Base-by-base conservation (phyloP, 2,888 invertebrate genomes). In the Osedax frankpressi region DNA sequence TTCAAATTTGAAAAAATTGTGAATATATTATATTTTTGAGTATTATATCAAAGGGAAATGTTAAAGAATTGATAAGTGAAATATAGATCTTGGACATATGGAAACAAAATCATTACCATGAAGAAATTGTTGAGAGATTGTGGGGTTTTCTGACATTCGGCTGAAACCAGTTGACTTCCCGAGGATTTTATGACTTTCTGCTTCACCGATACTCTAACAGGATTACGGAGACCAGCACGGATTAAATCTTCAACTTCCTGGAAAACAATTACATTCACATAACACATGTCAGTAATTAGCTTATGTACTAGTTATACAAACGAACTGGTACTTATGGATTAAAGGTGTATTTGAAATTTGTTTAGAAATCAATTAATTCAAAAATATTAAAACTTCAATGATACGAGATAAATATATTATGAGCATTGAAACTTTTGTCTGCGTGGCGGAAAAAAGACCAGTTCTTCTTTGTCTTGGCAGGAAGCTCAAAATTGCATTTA, bases 381-480 rank as follows among this genome's bases (percentile, higher is more conserved):
- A 59, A 19, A 59, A 14, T 59, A 14, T 59, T 19, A 14, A 19
- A 14, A 19, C 59, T 14, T 59, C 59, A 14, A 14, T 14, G 59
- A 59, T 59, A 19, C 14, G 14, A 19, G 14, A 14, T 14, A 19
- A 19, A 59, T 14, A 19, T 59, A 19, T 14, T 14, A 14, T 60
- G n/a, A n/a, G n/a, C n/a, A n/a, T n/a, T n/a, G n/a, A n/a, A n/a
- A 95, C 92, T 81, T 93, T 92, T 0, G 96, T 96, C 86, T 97
- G 97, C 1, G 98, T 98, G 0, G 98, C 98, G 0, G 97, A 97
- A 86, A 98, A 99, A n/a, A 98, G 87, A 0, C 96, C 95, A 0
- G 98, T 98, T 78, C 96, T 88, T 30, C 98, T 87, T 81, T 94
- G 93, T 44, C 94, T 89, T 0, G 98, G 98, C 60, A 98, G 85